Evolutionary conservation across 1,140 invertebrate genomes (phyloP).

Genomic region (Cepaea nemoralis): DNA sequence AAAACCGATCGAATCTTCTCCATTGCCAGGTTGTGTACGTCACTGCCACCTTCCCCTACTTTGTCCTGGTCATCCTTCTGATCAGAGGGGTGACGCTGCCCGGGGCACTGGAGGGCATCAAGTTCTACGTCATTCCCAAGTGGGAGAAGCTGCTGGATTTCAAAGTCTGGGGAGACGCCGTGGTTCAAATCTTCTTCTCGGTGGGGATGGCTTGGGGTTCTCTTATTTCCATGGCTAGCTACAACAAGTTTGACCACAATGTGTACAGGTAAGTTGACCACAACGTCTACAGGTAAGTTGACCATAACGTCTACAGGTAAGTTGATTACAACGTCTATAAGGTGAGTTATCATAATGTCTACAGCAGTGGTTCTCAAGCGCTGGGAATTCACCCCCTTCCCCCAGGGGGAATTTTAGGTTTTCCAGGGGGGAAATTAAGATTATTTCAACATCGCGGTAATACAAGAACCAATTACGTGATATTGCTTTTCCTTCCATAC

Average conservation of each 20-base stretch:
- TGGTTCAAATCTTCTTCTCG: constrained; percentile 57
- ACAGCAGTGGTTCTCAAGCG: too few relatives aligned
- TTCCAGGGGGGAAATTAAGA: too few relatives aligned
- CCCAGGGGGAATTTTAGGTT: too few relatives aligned
- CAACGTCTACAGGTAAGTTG: background rate
- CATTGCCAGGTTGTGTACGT: constrained; percentile 21
- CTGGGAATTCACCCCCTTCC: too few relatives aligned
- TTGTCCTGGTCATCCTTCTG: constrained; percentile 9
- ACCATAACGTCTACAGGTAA: background rate
- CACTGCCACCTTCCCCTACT: constrained; percentile 23
- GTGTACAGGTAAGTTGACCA: constrained; percentile 36
- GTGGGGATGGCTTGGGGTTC: constrained; percentile 56
- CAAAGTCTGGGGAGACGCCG: constrained; percentile 47
- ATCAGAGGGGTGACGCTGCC: constrained; percentile 11
- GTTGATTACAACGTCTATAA: too few relatives aligned
- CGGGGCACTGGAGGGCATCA: constrained; percentile 77
- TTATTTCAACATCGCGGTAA: too few relatives aligned
- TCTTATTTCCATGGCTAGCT: constrained; percentile 55
- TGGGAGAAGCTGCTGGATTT: constrained; percentile 48
- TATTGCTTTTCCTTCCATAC: too few relatives aligned
- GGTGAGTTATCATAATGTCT: too few relatives aligned
- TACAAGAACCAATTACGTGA: too few relatives aligned
- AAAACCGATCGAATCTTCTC: background rate
- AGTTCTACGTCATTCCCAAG: constrained; percentile 74
- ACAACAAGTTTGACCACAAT: constrained; percentile 56